These are phyloP conservation scores for Matsumyia berberina DNA, from an alignment of 2,888 invertebrate species.

Conservation along the genomic window DNA sequence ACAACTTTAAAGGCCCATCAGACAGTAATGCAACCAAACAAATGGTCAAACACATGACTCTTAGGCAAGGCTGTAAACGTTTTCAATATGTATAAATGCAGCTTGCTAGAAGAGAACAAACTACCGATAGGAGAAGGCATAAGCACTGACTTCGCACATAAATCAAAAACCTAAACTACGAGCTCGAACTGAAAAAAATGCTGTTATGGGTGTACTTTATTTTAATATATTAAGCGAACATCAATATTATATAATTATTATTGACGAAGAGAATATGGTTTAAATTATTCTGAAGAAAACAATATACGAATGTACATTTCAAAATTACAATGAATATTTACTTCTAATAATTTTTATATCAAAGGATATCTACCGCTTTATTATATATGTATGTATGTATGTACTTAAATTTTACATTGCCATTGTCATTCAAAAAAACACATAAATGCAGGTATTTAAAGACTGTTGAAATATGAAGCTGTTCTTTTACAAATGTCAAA, in stretches of 20 bases:
- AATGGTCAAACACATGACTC: too few relatives aligned
- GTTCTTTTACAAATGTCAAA: neutral
- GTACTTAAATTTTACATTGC: too few relatives aligned
- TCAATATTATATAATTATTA: constrained; percentile 22
- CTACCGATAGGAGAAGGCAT: too few relatives aligned
- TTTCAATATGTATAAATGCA: too few relatives aligned
- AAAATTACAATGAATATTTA: constrained; percentile 31
- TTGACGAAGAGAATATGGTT: constrained; percentile 21
- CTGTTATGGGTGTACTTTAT: constrained; percentile 1
- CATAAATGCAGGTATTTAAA: neutral
- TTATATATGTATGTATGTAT: constrained; percentile 32
- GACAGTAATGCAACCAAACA: too few relatives aligned
- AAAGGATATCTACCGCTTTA: constrained; percentile 37
- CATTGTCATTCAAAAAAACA: too few relatives aligned
- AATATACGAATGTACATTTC: constrained; percentile 26
- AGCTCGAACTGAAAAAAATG: too few relatives aligned
- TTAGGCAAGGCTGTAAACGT: too few relatives aligned
- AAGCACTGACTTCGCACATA: too few relatives aligned
- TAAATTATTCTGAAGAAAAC: constrained; percentile 14
- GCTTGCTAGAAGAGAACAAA: too few relatives aligned
- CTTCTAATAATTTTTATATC: constrained; percentile 9
- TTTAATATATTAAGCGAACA: constrained; percentile 28
- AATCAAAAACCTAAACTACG: neutral
- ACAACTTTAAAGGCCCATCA: too few relatives aligned
- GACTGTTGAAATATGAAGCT: neutral